Evolutionary conservation across 2,113 vertebrate species (phyloP).

Genomic region (Reinhardtius hippoglossoides): DNA sequence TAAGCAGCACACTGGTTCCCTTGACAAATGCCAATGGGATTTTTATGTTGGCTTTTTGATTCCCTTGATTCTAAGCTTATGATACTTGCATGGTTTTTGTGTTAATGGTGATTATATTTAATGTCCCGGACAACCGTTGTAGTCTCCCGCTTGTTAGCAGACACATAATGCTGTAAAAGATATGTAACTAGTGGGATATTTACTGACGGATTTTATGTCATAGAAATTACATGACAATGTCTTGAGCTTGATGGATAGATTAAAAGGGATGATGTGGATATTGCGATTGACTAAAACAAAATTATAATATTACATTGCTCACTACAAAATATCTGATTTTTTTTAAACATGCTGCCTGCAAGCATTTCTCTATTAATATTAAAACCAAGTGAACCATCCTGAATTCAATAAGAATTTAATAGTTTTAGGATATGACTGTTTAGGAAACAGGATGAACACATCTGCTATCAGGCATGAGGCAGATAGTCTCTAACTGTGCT

Average conservation of each 20-base stretch:
- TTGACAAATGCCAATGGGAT: neutral
- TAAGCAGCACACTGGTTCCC: neutral
- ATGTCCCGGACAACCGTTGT: no score
- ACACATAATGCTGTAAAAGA: no score
- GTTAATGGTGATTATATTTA: no score
- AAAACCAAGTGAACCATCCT: neutral
- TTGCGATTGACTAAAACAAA: neutral
- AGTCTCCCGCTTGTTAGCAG: no score
- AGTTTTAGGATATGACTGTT: neutral
- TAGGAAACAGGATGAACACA: neutral
- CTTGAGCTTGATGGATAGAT: neutral
- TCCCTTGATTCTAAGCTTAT: no score
- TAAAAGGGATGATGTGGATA: neutral
- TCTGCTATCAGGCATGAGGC: neutral
- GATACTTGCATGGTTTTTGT: no score
- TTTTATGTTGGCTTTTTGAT: no score
- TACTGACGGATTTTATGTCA: no score
- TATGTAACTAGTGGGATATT: no score
- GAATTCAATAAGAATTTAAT: neutral
- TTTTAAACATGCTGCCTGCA: neutral
- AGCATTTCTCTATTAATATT: neutral
- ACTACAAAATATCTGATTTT: neutral
- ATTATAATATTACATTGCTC: neutral
- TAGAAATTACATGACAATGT: no score
- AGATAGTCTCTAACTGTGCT: conserved; percentile 5